phyloP scores from a whole-genome alignment of 2,888 invertebrate species.

The Linnaemya vulpina region DNA sequence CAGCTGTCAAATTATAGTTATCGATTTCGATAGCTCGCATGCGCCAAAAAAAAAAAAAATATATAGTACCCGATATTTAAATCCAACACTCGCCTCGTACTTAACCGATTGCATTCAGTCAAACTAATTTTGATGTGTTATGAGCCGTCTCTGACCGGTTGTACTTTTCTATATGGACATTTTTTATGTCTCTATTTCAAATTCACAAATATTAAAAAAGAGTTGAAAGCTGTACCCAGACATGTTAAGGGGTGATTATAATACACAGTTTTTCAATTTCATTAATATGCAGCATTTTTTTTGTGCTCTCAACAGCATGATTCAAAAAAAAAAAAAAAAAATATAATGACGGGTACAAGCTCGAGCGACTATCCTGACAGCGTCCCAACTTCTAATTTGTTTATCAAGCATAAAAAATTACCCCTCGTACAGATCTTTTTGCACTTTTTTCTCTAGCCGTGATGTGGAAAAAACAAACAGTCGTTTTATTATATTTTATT shows the following conservation, averaged over 20 bases:
- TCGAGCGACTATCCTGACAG: constrained; percentile 67
- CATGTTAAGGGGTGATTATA: constrained; percentile 65
- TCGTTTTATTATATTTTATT: constrained; percentile 41
- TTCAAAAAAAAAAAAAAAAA: constrained; percentile 53
- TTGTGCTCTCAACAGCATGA: constrained; percentile 54
- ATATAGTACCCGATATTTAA: too few species aligned
- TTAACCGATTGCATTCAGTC: neutral
- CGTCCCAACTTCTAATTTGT: constrained; percentile 71
- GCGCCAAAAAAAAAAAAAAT: too few species aligned
- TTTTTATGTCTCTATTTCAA: constrained; percentile 28
- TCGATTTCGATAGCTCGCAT: too few species aligned
- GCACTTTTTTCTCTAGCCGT: constrained; percentile 22
- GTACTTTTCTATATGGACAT: neutral
- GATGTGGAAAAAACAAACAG: constrained; percentile 32
- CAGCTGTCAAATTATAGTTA: too few species aligned
- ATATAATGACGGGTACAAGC: constrained; percentile 51
- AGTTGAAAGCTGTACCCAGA: constrained; percentile 71
- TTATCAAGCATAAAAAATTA: constrained; percentile 71
- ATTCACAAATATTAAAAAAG: constrained; percentile 42
- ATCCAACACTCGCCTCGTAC: neutral
- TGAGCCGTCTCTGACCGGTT: neutral
- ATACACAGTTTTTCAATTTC: constrained; percentile 41
- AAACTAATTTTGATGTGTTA: neutral
- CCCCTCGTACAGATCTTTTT: constrained; percentile 58
- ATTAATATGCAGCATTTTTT: constrained; percentile 32